phyloP scores from a whole-genome alignment of 2,888 invertebrate species.

The Folsomia manolachei region DNA sequence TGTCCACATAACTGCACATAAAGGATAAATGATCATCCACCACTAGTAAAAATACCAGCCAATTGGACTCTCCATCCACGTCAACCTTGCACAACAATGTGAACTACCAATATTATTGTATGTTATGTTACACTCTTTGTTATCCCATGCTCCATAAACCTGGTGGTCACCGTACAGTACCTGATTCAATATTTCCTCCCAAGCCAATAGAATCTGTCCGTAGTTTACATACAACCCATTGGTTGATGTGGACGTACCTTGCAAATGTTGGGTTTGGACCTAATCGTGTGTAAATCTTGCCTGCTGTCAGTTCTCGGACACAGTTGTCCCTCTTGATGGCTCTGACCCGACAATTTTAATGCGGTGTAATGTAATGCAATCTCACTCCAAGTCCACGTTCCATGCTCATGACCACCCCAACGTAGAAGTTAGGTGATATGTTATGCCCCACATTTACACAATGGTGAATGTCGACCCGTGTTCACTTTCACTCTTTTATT shows the following conservation, averaged over 20 bases:
- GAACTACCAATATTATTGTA: background rate
- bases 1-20: background rate
- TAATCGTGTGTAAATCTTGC: conserved; percentile 17
- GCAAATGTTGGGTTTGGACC: background rate
- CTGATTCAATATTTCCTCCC: too few relatives aligned
- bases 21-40: background rate
- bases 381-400: background rate
- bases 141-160: background rate
- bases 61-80: background rate
- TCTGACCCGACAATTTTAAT: background rate
- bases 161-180: background rate
- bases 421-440: background rate
- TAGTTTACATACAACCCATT: too few relatives aligned
- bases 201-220: too few relatives aligned
- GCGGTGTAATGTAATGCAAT: conserved; percentile 3
- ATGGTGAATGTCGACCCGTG: background rate
- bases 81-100: too few relatives aligned
- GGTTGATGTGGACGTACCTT: background rate
- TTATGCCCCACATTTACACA: background rate
- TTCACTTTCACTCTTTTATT: too few relatives aligned
- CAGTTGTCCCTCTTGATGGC: background rate
- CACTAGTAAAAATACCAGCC: background rate
- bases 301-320: background rate
- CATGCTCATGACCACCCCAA: too few relatives aligned
- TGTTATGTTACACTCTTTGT: background rate